Evolutionary conservation across 2,888 invertebrate genomes (phyloP), one percentile per base, ranked within the genome.

Genomic region (Chesias legatella): DNA sequence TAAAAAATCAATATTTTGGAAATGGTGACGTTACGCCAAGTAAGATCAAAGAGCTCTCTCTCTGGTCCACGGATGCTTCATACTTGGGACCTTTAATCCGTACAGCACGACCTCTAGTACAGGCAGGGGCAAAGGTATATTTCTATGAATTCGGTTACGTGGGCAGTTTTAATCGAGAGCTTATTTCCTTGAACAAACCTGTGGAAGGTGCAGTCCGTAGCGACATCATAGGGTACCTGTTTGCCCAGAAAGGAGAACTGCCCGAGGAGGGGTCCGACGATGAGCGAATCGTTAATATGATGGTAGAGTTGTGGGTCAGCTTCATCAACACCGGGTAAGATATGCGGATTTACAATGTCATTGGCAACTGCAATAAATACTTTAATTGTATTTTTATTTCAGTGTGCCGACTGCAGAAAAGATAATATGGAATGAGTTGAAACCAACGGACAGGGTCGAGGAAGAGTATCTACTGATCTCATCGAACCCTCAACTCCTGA

Each of bases 61-160:
- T 72, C 2, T 78, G 60, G 53, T 66, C 65, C 21, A 79, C 80
- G 5, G 85, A 86, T 34, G 62, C 65, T 3, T 66, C 56, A 17
- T 86, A 80, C 42, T 49, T 79, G 1, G 63, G 75, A 3, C 79
- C 81, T 3, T 63, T 59, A 5, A 53, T 82, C 1, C 63, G 84
- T 10, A 56, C 63, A 4, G 76, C 82, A 0, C 63, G 82, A 26
- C 53, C 60, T 7, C 47, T 84, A 6, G 59, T 67, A 0, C 40
- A 55, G 10, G 65, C 66, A 7, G 80, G 79, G 1, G 79, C 84
- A 0, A 83, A 79, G 0, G 89, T 90, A 1, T 91, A 82, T 50
- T 76, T 90, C 54, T 91, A 90, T 53, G 88, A 90, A 50, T 91
- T 90, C 56, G 77, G 84, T 6, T 91, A 83, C 42, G 83, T 88